Evolutionary conservation across 2,797 vertebrate species (phyloP).

Genomic region (Anolis apletophallus): DNA sequence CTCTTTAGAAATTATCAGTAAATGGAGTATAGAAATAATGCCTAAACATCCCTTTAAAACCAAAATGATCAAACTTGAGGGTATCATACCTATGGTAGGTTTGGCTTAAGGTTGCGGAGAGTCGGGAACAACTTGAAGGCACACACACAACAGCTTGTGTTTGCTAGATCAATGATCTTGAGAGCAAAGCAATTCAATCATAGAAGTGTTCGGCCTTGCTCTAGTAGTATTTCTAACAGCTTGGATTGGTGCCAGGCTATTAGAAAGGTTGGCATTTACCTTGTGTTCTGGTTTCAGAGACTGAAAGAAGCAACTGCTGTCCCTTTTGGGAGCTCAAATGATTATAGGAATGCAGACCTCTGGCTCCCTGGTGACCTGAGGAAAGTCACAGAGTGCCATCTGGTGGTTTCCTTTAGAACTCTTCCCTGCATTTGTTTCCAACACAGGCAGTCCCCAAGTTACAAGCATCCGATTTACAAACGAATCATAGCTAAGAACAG

Average conservation of each 20-base stretch:
- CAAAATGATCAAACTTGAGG: no score
- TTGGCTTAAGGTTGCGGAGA: no score
- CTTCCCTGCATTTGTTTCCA: background rate
- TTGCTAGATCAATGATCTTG: no score
- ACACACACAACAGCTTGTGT: no score
- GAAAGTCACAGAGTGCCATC: constrained; percentile 26
- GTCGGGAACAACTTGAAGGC: no score
- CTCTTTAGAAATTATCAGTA: no score
- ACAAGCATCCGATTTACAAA: no score
- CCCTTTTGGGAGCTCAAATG: constrained; percentile 25
- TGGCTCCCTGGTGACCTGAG: background rate
- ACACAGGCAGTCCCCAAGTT: no score
- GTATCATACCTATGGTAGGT: no score
- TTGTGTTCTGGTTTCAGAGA: constrained; percentile 17
- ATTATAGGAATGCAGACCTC: constrained; percentile 25
- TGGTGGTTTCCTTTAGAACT: background rate
- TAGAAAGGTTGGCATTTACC: constrained; percentile 47
- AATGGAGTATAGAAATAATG: no score
- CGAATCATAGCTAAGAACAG: no score
- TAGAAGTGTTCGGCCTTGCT: background rate
- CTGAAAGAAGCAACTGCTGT: constrained; percentile 66
- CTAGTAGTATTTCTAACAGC: constrained; percentile 19
- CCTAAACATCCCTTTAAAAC: no score
- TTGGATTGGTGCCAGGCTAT: constrained; percentile 4
- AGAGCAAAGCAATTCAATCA: background rate